A percentile compares a stretch with the other conserved stretches of the same genome.
Evolutionary conservation across 2,888 invertebrate genomes (phyloP).

Genomic region (Dynastes grantii): DNA sequence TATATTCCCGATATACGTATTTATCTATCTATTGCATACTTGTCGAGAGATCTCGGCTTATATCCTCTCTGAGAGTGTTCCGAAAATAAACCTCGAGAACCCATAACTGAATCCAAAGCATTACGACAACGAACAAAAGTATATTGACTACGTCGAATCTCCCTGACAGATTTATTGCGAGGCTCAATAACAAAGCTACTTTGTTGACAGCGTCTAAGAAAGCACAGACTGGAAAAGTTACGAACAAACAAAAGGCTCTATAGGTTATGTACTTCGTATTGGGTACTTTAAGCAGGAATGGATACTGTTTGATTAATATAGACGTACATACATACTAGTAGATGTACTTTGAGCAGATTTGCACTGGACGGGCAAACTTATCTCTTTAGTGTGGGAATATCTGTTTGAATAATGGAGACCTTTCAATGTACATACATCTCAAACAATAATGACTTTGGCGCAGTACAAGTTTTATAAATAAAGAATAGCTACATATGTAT

Average conservation of each 20-base stretch:
- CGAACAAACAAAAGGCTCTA: neutral
- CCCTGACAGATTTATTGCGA: constrained; percentile 29
- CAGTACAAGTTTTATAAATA: neutral
- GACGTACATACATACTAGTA: too few species aligned
- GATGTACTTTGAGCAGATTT: too few species aligned
- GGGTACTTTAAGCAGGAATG: too few species aligned
- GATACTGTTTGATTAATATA: too few species aligned
- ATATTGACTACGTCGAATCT: constrained; percentile 6
- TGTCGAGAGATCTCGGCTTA: neutral
- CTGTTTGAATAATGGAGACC: too few species aligned
- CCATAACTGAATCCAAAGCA: constrained; percentile 7
- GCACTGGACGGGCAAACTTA: too few species aligned
- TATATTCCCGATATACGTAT: too few species aligned
- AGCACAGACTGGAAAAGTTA: neutral
- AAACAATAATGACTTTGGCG: too few species aligned
- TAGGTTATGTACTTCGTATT: neutral
- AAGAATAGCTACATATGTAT: too few species aligned
- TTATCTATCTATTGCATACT: neutral
- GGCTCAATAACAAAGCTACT: constrained; percentile 19
- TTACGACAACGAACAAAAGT: constrained; percentile 6
- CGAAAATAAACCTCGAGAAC: constrained; percentile 24
- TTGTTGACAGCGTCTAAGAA: neutral
- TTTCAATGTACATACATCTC: too few species aligned
- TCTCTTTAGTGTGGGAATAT: too few species aligned
- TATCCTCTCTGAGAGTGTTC: neutral